A percentile compares a stretch with the other conserved stretches of the same genome.
Conservation (phyloP, 2,888 invertebrate species). For the Meteorus cinctellus region DNA sequence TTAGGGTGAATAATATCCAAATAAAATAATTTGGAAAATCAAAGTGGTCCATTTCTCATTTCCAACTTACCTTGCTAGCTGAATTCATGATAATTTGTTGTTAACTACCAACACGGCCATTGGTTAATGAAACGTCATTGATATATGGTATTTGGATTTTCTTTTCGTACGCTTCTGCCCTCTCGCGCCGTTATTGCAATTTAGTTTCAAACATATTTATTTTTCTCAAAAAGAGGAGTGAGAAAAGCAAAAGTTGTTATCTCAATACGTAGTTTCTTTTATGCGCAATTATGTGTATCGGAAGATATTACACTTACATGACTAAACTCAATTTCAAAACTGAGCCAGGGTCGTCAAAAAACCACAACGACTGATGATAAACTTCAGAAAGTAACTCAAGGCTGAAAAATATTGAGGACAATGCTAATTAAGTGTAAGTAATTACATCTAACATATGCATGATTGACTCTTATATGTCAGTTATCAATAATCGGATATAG, state of each 20-base stretch:
- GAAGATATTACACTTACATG: slow-evolving; percentile 7
- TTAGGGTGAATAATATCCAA: slow-evolving; percentile 49
- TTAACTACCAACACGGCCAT: slow-evolving; percentile 50
- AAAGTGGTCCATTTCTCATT: slow-evolving; percentile 31
- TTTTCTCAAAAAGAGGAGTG: not conserved
- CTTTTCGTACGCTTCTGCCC: slow-evolving; percentile 35
- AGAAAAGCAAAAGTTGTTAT: not conserved
- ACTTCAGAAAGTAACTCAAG: slow-evolving; percentile 32
- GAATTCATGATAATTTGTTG: slow-evolving; percentile 68
- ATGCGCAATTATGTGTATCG: slow-evolving; percentile 9
- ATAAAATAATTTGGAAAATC: slow-evolving; percentile 55
- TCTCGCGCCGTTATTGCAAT: slow-evolving; percentile 31
- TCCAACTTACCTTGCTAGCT: slow-evolving; percentile 67
- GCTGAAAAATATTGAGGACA: slow-evolving; percentile 30
- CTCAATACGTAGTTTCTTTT: slow-evolving; percentile 11
- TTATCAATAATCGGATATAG: not conserved
- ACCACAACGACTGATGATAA: slow-evolving; percentile 7
- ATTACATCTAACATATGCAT: not conserved
- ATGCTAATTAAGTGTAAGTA: slow-evolving; percentile 17
- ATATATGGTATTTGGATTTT: not conserved
- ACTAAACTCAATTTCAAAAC: slow-evolving; percentile 12
- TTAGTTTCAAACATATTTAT: slow-evolving; percentile 15
- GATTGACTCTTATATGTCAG: not conserved
- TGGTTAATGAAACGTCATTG: slow-evolving; percentile 20
- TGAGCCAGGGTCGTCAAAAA: slow-evolving; percentile 26